Evolutionary conservation across 2,113 vertebrate genomes (phyloP).

Genomic region (Malurus melanocephalus): DNA sequence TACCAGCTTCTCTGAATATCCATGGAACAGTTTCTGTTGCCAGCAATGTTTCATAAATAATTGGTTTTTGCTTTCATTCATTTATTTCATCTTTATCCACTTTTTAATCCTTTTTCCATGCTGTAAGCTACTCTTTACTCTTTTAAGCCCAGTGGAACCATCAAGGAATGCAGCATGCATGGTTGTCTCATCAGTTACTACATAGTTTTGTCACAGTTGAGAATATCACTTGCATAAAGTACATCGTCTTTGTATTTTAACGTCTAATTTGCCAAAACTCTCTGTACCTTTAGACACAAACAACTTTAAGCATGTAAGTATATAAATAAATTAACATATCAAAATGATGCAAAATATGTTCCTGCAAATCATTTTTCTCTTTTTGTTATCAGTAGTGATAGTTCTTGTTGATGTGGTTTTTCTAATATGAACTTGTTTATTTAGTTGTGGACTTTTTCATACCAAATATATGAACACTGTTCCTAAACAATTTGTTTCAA

Average conservation of each 20-base stretch:
- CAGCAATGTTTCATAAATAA: not conserved
- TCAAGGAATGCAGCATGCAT: not conserved
- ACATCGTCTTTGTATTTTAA: not conserved
- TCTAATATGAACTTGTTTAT: not conserved
- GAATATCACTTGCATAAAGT: not conserved
- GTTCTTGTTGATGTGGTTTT: fast-evolving
- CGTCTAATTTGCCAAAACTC: not conserved
- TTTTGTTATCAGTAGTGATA: not conserved
- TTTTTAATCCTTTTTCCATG: not conserved
- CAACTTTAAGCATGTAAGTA: not conserved
- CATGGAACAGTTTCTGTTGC: not conserved
- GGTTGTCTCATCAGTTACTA: not conserved
- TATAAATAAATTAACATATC: not conserved
- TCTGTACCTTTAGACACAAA: not conserved
- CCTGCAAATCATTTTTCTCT: not conserved
- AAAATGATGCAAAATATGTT: not conserved
- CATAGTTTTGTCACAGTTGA: not conserved
- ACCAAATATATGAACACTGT: not conserved
- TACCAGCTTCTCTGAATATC: not conserved
- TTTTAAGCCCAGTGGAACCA: not conserved
- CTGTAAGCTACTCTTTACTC: not conserved
- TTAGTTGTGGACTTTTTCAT: not conserved
- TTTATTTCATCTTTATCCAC: not conserved
- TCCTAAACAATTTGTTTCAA: not conserved
- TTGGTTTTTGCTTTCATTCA: not conserved